phyloP scores from a whole-genome alignment of 2,797 vertebrate genomes.

The Danio jaintianensis region DNA sequence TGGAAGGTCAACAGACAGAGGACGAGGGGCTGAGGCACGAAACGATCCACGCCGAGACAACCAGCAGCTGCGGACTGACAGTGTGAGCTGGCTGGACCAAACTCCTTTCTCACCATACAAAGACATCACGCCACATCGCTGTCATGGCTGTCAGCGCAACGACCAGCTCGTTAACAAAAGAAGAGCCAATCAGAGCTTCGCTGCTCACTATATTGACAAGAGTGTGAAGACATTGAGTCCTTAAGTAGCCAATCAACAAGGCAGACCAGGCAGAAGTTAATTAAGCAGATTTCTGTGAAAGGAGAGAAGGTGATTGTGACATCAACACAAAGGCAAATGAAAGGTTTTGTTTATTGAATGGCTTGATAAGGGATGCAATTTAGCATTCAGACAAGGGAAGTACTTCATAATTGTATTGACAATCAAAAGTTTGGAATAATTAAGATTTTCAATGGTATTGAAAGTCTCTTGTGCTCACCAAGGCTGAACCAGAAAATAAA shows the following conservation, averaged over 20 bases:
- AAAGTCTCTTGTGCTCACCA: no score
- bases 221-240: conserved; percentile 49
- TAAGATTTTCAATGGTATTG: no score
- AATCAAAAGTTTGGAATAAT: no score
- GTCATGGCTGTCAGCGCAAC: conserved; percentile 63
- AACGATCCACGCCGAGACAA: conserved; percentile 62
- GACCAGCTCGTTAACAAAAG: conserved; percentile 64
- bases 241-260: conserved; percentile 51
- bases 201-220: conserved; percentile 51
- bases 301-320: conserved; percentile 32
- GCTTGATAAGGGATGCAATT: conserved; percentile 13
- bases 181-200: conserved; percentile 56
- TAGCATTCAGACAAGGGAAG: neutral
- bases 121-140: conserved; percentile 65
- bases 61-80: conserved; percentile 76
- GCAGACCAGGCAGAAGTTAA: conserved; percentile 49
- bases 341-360: conserved; percentile 31
- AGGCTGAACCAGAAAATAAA: no score
- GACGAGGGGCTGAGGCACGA: conserved; percentile 34
- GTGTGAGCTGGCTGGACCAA: conserved; percentile 66
- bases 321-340: conserved; percentile 45
- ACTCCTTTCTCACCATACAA: conserved; percentile 65
- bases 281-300: conserved; percentile 42
- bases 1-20: conserved; percentile 62
- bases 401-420: no score